phyloP scores from a whole-genome alignment of 2,113 vertebrate species.

The Ranitomeya variabilis region DNA sequence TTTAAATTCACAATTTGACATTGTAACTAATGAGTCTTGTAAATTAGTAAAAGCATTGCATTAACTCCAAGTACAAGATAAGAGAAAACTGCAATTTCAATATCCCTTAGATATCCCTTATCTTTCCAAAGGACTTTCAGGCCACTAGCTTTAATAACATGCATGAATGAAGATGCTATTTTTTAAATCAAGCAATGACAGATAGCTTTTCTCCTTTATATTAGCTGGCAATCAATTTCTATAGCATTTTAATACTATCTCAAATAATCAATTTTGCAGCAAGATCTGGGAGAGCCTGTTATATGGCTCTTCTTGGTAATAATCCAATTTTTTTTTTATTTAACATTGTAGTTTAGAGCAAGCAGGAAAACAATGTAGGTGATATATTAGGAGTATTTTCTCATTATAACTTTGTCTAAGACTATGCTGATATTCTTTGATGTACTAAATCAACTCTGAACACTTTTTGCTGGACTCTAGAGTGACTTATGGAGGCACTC shows the following conservation, averaged over 20 bases:
- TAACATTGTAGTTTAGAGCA: conserved; percentile 78
- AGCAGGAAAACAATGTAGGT: conserved; percentile 88
- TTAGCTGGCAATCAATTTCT: conserved; percentile 88
- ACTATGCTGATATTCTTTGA: conserved; percentile 87
- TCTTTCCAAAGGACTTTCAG: conserved; percentile 81
- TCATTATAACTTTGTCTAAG: conserved; percentile 81
- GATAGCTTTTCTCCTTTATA: conserved; percentile 79
- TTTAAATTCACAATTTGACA: conserved; percentile 75
- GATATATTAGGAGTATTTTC: conserved; percentile 90
- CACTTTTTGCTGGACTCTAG: conserved; percentile 78
- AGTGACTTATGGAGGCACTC: conserved; percentile 78
- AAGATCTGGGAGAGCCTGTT: conserved; percentile 77
- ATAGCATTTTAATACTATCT: conserved; percentile 88
- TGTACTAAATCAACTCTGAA: conserved; percentile 67
- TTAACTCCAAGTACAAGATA: conserved; percentile 79
- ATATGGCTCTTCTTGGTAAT: conserved; percentile 77
- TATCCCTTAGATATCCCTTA: conserved; percentile 80
- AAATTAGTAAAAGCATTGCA: conserved; percentile 62
- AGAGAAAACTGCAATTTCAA: conserved; percentile 77
- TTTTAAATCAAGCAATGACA: conserved; percentile 80
- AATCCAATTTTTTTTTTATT: conserved; percentile 80
- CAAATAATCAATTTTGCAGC: conserved; percentile 83
- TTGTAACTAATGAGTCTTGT: conserved; percentile 75
- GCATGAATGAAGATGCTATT: conserved; percentile 84
- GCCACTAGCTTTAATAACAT: conserved; percentile 91